Evolutionary conservation across 2,888 invertebrate genomes (phyloP), one percentile per base, ranked within the genome.

Genomic region (Drosophila macrospina): DNA sequence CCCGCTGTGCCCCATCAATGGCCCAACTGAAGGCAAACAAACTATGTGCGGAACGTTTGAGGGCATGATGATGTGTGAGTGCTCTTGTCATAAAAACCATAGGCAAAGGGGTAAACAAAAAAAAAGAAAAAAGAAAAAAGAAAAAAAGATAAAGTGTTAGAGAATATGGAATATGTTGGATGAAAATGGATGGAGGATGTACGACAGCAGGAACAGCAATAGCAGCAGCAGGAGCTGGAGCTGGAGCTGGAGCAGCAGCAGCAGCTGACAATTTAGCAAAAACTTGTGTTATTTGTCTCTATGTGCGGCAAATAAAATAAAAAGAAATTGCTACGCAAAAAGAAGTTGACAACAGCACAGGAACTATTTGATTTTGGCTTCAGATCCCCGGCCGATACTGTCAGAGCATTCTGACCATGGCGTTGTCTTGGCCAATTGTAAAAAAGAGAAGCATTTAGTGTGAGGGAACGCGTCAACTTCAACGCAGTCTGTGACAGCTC

Each of bases 261-360:
- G 70, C 69, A 79, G 66, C 61, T 78, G 85, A 74, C 80, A 83
- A 77, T 83, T 83, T 88, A 62, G 70, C 20, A 67, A 64, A 76
- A 64, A 88, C 83, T 83, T 87, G 68, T 85, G 76, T 69, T 77
- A 69, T 85, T 76, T 80, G 86, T 75, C 85, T 81, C 71, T 56
- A 52, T 70, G 65, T 67, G 75, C 60, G 11, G 8, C 55, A 70
- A 67, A 72, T 70, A 69, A 63, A 74, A 73, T 60, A 64, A 70
- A 70, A 74, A 41, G 26, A 76, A 67, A 69, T 79, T 69, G 69
- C 66, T 69, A 62, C 61, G 78, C 74, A 74, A 37, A 45, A 64
- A 52, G 64, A 84, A 84, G 76, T 77, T 85, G 86, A 77, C 88
- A 78, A 77, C 88, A 78, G 80, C 63, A 65, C 80, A 77, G 55